Conservation (phyloP, 2,797 vertebrate genomes). For the Sphaeramia orbicularis region DNA sequence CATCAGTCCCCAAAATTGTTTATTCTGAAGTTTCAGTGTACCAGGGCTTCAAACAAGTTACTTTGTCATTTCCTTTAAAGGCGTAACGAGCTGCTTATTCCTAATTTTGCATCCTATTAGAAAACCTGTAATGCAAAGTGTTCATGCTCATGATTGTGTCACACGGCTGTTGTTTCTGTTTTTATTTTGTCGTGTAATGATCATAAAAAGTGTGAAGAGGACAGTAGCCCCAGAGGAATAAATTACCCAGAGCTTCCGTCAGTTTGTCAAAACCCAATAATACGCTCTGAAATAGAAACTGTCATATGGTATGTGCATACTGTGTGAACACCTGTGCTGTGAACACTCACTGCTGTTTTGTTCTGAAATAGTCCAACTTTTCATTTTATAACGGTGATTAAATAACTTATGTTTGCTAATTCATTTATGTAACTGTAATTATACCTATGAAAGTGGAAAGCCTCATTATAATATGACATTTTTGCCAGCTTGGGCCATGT, state of each 20-base stretch:
- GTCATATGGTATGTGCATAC: neutral
- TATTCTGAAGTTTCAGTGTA: neutral
- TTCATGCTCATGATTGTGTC: neutral
- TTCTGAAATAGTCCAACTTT: neutral
- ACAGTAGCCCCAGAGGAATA: constrained; percentile 2
- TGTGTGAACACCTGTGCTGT: neutral
- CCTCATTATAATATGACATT: neutral
- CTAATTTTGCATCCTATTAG: neutral
- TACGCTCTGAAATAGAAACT: neutral
- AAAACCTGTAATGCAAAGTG: neutral
- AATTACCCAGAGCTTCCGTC: neutral
- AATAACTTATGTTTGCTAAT: neutral
- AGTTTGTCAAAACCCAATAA: neutral
- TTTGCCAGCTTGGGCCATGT: neutral
- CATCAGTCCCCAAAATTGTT: neutral
- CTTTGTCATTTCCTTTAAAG: neutral
- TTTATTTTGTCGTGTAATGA: constrained; percentile 8
- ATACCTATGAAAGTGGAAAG: neutral
- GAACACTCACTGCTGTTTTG: neutral
- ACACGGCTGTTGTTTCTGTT: neutral
- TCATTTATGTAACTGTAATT: no score
- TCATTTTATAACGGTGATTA: neutral
- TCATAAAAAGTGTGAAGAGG: neutral
- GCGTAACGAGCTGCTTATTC: neutral
- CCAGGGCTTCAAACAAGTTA: neutral